Evolutionary conservation across 1,140 invertebrate species (phyloP).

Genomic region (Drosophila carrolli): DNA sequence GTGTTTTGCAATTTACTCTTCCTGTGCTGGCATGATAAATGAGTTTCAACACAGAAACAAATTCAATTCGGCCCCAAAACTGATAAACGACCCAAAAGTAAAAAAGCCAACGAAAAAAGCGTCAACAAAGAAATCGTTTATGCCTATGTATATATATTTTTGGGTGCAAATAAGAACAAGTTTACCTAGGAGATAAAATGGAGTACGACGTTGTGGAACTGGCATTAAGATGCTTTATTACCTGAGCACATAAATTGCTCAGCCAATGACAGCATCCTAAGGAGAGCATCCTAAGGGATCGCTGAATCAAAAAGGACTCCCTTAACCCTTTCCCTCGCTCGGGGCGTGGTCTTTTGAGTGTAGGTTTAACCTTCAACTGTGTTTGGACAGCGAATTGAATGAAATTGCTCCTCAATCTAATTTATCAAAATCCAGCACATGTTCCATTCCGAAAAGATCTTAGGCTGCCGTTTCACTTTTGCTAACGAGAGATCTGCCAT

Average conservation of each 20-base stretch:
- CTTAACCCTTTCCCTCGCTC: slow-evolving; percentile 56
- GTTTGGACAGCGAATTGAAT: slow-evolving; percentile 63
- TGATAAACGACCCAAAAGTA: slow-evolving; percentile 50
- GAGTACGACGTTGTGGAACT: slow-evolving; percentile 32
- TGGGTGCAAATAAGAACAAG: slow-evolving; percentile 36
- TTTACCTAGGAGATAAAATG: slow-evolving; percentile 62
- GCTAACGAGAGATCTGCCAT: slow-evolving; percentile 3
- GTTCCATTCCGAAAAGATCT: slow-evolving; percentile 23
- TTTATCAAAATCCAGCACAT: slow-evolving; percentile 74
- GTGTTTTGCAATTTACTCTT: slow-evolving; percentile 62
- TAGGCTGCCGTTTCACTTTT: background rate
- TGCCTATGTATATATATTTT: slow-evolving; percentile 22
- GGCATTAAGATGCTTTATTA: slow-evolving; percentile 49
- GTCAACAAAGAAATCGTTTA: slow-evolving; percentile 38
- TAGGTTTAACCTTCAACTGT: slow-evolving; percentile 42
- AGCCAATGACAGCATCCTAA: slow-evolving; percentile 60
- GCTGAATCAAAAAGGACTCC: slow-evolving; percentile 1
- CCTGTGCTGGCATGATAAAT: slow-evolving; percentile 57
- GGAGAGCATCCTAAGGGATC: slow-evolving; percentile 34
- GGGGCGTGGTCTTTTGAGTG: slow-evolving; percentile 62
- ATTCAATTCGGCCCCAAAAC: slow-evolving; percentile 45
- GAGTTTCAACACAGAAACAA: slow-evolving; percentile 50
- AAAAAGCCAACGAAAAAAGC: slow-evolving; percentile 18
- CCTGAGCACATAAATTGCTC: slow-evolving; percentile 40
- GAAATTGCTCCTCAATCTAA: slow-evolving; percentile 55